phyloP scores from a whole-genome alignment of 2,797 vertebrate species.

The Ambastaia sidthimunki region DNA sequence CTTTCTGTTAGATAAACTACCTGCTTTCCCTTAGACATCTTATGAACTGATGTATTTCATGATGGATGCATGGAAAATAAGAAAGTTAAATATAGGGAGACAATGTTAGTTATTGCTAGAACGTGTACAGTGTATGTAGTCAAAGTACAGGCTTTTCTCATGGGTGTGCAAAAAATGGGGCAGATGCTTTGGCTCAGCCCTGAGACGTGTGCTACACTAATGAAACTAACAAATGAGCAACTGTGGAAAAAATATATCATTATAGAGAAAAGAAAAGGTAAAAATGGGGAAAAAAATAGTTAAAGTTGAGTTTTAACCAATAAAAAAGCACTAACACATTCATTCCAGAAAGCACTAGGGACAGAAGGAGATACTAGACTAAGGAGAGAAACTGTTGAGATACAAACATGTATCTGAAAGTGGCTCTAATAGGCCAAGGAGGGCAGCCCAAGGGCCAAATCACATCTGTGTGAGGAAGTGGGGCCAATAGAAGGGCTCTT shows the following conservation, averaged over 20 bases:
- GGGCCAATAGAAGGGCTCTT: conserved; percentile 33
- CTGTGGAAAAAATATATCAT: not conserved
- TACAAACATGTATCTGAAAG: conserved; percentile 23
- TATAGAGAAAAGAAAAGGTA: not conserved
- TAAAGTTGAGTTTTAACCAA: not conserved
- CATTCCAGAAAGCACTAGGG: conserved; percentile 8
- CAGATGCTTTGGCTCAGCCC: conserved; percentile 12
- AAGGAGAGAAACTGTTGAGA: conserved; percentile 11
- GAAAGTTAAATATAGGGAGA: conserved; percentile 4
- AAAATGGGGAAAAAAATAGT: not conserved
- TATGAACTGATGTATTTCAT: not conserved
- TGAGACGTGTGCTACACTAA: conserved; percentile 19
- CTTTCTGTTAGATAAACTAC: conserved; percentile 2
- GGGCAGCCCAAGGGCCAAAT: conserved; percentile 32
- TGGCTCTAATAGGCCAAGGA: conserved; percentile 42
- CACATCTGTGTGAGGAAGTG: conserved; percentile 11
- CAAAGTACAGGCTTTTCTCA: conserved; percentile 9
- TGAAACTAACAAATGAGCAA: conserved; percentile 19
- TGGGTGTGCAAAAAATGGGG: conserved; percentile 28
- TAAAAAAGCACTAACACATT: not conserved
- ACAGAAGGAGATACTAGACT: not conserved
- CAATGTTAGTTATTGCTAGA: conserved; percentile 12
- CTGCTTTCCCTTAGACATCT: not conserved
- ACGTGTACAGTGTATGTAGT: not conserved
- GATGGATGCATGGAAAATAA: not conserved